phyloP scores from a whole-genome alignment of 2,888 invertebrate species.

The Drosophila differens region DNA sequence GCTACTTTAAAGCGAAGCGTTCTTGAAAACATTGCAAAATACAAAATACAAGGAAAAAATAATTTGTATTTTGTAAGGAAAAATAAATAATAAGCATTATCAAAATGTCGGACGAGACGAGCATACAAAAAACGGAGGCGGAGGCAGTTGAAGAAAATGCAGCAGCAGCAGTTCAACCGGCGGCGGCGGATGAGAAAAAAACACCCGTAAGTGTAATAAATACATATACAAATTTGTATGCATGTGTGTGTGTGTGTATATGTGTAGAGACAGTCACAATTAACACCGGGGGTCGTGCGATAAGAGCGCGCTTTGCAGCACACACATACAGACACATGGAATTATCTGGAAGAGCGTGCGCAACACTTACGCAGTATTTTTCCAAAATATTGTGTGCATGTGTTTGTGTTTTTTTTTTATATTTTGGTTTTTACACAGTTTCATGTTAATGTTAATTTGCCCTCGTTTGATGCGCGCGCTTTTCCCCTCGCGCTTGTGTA shows the following conservation, averaged over 20 bases:
- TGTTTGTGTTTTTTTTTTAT: slow-evolving; percentile 19
- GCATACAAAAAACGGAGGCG: slow-evolving; percentile 66
- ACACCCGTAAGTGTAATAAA: slow-evolving; percentile 78
- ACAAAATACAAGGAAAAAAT: slow-evolving; percentile 46
- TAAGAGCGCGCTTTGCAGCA: slow-evolving; percentile 56
- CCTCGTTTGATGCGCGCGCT: slow-evolving; percentile 81
- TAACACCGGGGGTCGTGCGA: slow-evolving; percentile 77
- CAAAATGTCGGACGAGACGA: slow-evolving; percentile 77
- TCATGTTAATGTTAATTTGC: slow-evolving; percentile 61
- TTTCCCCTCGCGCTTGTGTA: slow-evolving; percentile 52
- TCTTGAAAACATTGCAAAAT: slow-evolving; percentile 61
- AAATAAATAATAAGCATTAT: slow-evolving; percentile 30
- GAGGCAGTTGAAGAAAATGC: slow-evolving; percentile 55
- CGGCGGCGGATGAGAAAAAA: slow-evolving; percentile 73
- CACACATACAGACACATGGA: slow-evolving; percentile 26
- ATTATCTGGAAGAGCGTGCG: slow-evolving; percentile 50
- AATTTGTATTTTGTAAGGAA: slow-evolving; percentile 50
- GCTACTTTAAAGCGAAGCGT: slow-evolving; percentile 52
- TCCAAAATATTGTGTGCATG: slow-evolving; percentile 9
- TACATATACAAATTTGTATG: slow-evolving; percentile 1
- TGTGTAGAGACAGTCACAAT: slow-evolving; percentile 58
- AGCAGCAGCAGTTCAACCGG: slow-evolving; percentile 34
- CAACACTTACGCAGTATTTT: background rate
- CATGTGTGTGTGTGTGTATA: slow-evolving; percentile 1
- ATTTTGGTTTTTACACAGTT: slow-evolving; percentile 48